Conservation (phyloP, 2,888 invertebrate species). For the Ischnus inquisitorius region DNA sequence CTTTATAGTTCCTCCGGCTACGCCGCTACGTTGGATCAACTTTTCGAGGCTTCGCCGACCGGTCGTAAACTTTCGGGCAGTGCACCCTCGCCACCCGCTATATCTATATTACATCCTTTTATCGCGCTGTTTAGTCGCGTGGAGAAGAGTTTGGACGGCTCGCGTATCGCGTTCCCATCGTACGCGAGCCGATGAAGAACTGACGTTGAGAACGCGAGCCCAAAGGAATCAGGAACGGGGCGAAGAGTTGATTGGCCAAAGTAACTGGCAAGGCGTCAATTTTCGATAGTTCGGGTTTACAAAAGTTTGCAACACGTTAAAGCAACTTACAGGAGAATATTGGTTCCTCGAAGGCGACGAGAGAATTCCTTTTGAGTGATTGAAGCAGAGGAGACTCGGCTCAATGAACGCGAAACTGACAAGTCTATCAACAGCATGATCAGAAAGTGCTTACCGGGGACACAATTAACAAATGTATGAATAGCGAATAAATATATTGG, state of each 20-base stretch:
- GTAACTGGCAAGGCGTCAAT: neutral
- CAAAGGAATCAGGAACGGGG: neutral
- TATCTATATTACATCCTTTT: neutral
- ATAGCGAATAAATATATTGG: too few relatives aligned
- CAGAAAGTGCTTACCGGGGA: too few relatives aligned
- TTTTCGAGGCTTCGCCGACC: slow-evolving; percentile 25
- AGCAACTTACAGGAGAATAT: neutral
- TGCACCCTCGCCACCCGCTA: neutral
- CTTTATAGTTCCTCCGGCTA: slow-evolving; percentile 8
- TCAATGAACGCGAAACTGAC: neutral
- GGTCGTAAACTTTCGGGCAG: slow-evolving; percentile 36
- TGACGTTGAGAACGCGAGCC: neutral
- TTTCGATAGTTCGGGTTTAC: neutral
- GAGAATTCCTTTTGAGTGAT: neutral
- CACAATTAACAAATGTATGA: too few relatives aligned
- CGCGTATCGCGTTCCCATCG: neutral
- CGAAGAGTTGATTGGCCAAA: slow-evolving; percentile 16
- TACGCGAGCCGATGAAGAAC: neutral
- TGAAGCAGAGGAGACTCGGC: neutral
- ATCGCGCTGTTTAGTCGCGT: neutral
- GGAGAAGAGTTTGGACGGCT: slow-evolving; percentile 4
- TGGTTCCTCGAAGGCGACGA: neutral
- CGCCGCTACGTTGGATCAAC: slow-evolving; percentile 28
- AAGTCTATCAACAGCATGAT: too few relatives aligned
- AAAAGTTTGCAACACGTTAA: neutral